Evolutionary conservation across 2,888 invertebrate genomes (phyloP), one percentile per base, ranked within the genome.

Genomic region (Eulithis testata): DNA sequence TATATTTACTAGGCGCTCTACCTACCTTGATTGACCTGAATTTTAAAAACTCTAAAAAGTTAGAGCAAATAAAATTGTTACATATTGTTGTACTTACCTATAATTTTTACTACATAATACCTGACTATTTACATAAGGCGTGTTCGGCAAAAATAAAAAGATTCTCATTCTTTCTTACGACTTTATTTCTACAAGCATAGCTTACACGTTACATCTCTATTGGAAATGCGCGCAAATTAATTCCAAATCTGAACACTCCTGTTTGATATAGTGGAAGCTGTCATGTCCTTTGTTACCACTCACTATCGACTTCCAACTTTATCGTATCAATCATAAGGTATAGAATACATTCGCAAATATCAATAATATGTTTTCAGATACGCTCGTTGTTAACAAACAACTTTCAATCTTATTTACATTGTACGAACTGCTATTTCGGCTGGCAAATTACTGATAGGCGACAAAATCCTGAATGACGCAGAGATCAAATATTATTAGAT

Each of bases 161-260:
- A n/a, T 36, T 36, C 27, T 47, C 47, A 40, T 54, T 61, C 21
- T 21, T 21, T 21, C 21, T 21, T 21, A 21, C 21, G 21, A 21
- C 21, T 21, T 21, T 21, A 21, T 37, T 50, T 54, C 3, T 21
- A 49, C 9, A 52, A 63, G 45, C 11, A 58, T 53, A 51, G 14
- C 5, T 45, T 21, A 6, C 14, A 49, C 21, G 56, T 45, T 63
- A 60, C 67, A 64, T 60, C 60, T 53, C 61, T 68, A 67, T 56
- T 54, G 56, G 66, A 70, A 68, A 66, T 65, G 65, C 67, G 59
- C 65, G 70, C 68, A 86, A 89, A 90, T 91, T 91, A 90, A 91
- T 91, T 91, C 86, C 87, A 91, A 92, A 91, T 91, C 88, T 85
- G 90, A 90, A 88, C 90, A 87, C 91, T 92, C 90, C 87, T 91